These are phyloP conservation scores for Torymus tubicola DNA, from an alignment of 2,888 invertebrate genomes.

Conservation along the genomic window DNA sequence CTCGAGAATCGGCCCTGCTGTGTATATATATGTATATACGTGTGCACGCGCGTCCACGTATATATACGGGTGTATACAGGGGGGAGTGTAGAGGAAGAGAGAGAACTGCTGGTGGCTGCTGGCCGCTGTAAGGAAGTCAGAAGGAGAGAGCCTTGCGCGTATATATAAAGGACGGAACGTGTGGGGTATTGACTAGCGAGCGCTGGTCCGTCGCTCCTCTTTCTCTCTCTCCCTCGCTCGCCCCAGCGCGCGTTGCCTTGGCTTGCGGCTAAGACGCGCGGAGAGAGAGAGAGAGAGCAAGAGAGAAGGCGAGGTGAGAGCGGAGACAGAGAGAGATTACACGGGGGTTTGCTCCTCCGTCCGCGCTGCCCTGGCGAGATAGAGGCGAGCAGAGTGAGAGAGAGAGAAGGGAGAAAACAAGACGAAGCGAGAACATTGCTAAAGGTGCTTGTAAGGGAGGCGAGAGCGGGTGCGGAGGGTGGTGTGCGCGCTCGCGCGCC, in stretches of 20 bases:
- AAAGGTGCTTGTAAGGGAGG: conserved; percentile 67
- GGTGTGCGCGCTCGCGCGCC: too few relatives aligned
- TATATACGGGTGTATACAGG: too few relatives aligned
- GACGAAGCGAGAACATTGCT: conserved; percentile 63
- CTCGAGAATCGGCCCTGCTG: too few relatives aligned
- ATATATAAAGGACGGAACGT: not conserved
- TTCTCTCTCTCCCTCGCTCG: not conserved
- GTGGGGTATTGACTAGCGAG: conserved; percentile 31
- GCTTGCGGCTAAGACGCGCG: too few relatives aligned
- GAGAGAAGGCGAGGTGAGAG: conserved; percentile 56
- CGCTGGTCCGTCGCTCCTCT: conserved; percentile 3
- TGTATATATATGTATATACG: too few relatives aligned
- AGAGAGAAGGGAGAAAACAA: conserved; percentile 41
- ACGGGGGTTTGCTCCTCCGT: conserved; percentile 30
- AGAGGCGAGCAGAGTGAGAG: conserved; percentile 50
- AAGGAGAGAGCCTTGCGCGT: conserved; percentile 57
- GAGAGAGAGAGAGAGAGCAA: conserved; percentile 12
- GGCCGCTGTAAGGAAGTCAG: conserved; percentile 18
- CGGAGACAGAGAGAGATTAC: conserved; percentile 63
- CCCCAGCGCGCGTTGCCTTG: too few relatives aligned
- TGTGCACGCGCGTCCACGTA: too few relatives aligned
- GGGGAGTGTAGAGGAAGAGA: conserved; percentile 1
- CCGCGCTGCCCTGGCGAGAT: conserved; percentile 32
- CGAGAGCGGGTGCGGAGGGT: conserved; percentile 23
- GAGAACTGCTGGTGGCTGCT: conserved; percentile 15